Base-by-base conservation (phyloP, 1,140 invertebrate species). In the Sarcophaga peregrina region DNA sequence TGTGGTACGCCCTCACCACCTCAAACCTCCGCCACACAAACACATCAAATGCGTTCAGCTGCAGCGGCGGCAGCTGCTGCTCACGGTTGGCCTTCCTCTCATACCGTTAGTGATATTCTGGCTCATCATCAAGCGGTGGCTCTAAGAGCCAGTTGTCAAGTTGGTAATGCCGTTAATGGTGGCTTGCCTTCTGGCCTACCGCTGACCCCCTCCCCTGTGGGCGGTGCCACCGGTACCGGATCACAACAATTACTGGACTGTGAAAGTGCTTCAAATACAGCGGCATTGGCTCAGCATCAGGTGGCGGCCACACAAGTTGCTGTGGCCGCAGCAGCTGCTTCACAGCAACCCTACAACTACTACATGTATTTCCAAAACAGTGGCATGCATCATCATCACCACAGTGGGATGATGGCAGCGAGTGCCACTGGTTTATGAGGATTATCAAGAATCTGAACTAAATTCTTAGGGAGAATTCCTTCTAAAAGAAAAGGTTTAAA, bases 41-140 rank as follows among this genome's bases (percentile, higher is more conserved):
- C 68, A 68, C 88, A 89, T 82, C 88, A 89, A 82, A 78, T 89
- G 80, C 84, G 86, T 37, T 85, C 85, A n/a, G 82, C 80, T 3
- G 86, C 87, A 10, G 86, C 86, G 9, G 86, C 86, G 7, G 86
- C 86, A 6, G 86, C 88, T 7, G 88, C 86, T 25, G 86, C 87
- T 37, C 91, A 91, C 84, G 92, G 89, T 82, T 91, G 92, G 92
- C 91, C 91, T 7, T 92, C 91, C 86, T 92, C 94, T 17, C 95
- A 96, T 87, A 93, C 94, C 2, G 94, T 96, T 6, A 93, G 93
- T 82, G 94, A 96, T 86, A 95, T 96, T 85, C 91, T 95, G 84
- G 93, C 93, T 6, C 89, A 90, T 83, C 89, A 90, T 81, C 89
- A 90, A 81, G 89, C 89, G 0, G 87, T 89, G 1, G 89, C 89